Conservation (phyloP, 2,888 invertebrate genomes). For the Altica lythri region DNA sequence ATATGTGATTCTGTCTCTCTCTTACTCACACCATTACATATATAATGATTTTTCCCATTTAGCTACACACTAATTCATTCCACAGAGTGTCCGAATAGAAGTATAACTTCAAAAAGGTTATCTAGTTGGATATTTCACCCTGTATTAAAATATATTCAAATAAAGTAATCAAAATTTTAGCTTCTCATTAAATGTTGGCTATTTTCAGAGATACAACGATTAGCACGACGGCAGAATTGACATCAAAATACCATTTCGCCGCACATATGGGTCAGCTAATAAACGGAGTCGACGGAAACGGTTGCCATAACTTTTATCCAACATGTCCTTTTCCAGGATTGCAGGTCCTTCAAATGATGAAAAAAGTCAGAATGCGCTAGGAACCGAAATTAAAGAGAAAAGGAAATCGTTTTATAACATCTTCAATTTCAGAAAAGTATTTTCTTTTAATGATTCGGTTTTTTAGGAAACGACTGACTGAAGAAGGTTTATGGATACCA, state of each 20-base stretch:
- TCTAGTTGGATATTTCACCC: too few relatives aligned
- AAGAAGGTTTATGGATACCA: slow-evolving; percentile 30
- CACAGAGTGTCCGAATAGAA: too few relatives aligned
- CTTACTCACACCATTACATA: too few relatives aligned
- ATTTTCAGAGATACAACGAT: slow-evolving; percentile 65
- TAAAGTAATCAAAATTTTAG: too few relatives aligned
- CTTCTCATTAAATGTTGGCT: slow-evolving; percentile 9
- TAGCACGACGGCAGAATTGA: slow-evolving; percentile 66
- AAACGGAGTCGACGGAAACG: slow-evolving; percentile 67
- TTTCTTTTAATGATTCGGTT: slow-evolving; percentile 12
- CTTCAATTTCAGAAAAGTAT: slow-evolving; percentile 16
- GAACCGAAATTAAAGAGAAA: slow-evolving; percentile 3
- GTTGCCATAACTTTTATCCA: slow-evolving; percentile 70
- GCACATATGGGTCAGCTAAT: slow-evolving; percentile 73
- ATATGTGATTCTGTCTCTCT: too few relatives aligned
- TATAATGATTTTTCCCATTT: too few relatives aligned
- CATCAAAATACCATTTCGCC: slow-evolving; percentile 68
- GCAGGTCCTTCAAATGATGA: slow-evolving; percentile 68
- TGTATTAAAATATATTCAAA: too few relatives aligned
- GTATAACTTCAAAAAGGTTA: too few relatives aligned
- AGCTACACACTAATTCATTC: too few relatives aligned
- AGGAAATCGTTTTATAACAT: slow-evolving; percentile 22
- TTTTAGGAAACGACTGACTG: slow-evolving; percentile 13
- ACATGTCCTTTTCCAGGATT: slow-evolving; percentile 67
- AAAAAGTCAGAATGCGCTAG: slow-evolving; percentile 61